Evolutionary conservation across 2,888 invertebrate genomes (phyloP).

Genomic region (Abrostola tripartita): DNA sequence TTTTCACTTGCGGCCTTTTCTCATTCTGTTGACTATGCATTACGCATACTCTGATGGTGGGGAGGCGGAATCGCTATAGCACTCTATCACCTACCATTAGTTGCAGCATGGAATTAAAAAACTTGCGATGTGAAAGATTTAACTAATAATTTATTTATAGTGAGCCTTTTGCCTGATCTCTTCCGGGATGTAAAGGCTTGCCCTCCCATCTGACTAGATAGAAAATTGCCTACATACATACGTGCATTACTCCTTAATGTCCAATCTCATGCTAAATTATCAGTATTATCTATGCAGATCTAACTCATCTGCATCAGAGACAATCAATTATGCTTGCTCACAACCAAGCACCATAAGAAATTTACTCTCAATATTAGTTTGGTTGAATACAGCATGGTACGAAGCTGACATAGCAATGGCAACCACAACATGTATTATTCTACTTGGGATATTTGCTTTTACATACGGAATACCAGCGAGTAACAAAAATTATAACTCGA

Average conservation of each 20-base stretch:
- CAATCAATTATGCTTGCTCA: slow-evolving; percentile 34
- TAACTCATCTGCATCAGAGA: slow-evolving; percentile 14
- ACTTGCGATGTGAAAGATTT: too few species aligned
- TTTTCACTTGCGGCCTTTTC: too few species aligned
- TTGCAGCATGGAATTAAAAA: too few species aligned
- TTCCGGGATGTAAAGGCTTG: too few species aligned
- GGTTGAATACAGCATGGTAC: slow-evolving; percentile 22
- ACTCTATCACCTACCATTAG: too few species aligned
- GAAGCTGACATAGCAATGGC: slow-evolving; percentile 29
- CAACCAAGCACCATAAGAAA: slow-evolving; percentile 21
- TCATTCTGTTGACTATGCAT: too few species aligned
- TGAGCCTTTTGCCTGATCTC: too few species aligned
- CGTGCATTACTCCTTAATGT: slow-evolving; percentile 13
- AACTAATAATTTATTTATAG: too few species aligned
- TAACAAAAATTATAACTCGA: background rate
- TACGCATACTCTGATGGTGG: too few species aligned
- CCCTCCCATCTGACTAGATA: too few species aligned
- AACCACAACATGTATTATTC: slow-evolving; percentile 15
- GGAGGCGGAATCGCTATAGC: too few species aligned
- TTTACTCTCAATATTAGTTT: slow-evolving; percentile 33
- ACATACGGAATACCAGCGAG: slow-evolving; percentile 16
- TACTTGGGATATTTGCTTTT: slow-evolving; percentile 40
- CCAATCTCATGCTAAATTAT: slow-evolving; percentile 57
- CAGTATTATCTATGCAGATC: slow-evolving; percentile 9
- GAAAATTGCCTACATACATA: too few species aligned